These are phyloP conservation scores for Eubasilissa regina DNA, from an alignment of 1,140 invertebrate genomes.

Conservation along the genomic window DNA sequence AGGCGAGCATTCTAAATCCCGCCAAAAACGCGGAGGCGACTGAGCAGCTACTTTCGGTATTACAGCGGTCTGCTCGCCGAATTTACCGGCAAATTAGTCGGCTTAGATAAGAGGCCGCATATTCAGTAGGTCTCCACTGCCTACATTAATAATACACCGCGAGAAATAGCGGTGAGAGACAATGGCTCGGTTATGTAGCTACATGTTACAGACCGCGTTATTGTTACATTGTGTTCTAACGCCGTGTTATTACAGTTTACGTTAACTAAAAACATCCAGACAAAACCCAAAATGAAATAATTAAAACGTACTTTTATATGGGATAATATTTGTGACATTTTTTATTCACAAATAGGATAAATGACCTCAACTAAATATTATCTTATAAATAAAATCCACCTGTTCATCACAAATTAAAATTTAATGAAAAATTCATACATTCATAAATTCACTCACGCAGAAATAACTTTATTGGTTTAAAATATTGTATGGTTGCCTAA, in stretches of 20 bases:
- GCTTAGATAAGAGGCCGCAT: slow-evolving; percentile 39
- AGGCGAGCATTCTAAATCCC: slow-evolving; percentile 22
- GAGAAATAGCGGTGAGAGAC: slow-evolving; percentile 38
- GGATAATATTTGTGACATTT: background rate
- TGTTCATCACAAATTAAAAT: no score
- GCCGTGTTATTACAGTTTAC: background rate
- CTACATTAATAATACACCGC: slow-evolving; percentile 22
- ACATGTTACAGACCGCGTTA: slow-evolving; percentile 18
- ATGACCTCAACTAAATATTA: background rate
- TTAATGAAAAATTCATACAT: no score
- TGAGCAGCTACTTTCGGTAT: slow-evolving; percentile 8
- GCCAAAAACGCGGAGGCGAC: slow-evolving; percentile 6
- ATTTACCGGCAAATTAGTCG: slow-evolving; percentile 40
- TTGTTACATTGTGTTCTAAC: background rate
- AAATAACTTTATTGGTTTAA: no score
- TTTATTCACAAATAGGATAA: background rate
- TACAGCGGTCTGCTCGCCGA: slow-evolving; percentile 31
- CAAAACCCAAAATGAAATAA: background rate
- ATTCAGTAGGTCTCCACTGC: slow-evolving; percentile 22
- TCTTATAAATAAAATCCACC: no score
- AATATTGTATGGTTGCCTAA: no score
- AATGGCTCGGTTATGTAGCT: slow-evolving; percentile 37
- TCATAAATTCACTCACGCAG: no score
- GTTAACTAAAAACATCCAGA: background rate
- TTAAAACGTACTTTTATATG: background rate